Percentiles rank a stretch among this genome's conserved stretches.
These are phyloP conservation scores for Gastrophryne carolinensis DNA, from an alignment of 2,797 vertebrate species.

Conservation along the genomic window DNA sequence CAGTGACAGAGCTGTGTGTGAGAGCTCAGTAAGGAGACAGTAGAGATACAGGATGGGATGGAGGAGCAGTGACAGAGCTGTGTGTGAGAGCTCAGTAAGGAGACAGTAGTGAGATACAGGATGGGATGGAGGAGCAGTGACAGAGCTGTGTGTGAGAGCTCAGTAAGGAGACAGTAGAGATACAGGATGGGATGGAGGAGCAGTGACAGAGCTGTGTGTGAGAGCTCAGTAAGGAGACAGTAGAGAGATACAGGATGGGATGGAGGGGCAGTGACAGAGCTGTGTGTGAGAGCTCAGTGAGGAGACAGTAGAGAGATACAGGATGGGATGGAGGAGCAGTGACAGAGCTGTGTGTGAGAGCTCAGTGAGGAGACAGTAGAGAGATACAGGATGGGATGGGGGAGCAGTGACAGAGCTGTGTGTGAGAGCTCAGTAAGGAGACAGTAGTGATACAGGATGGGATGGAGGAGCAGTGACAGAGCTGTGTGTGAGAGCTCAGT, in stretches of 20 bases:
- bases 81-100: background rate
- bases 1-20: slow-evolving; percentile 7
- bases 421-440: too few species aligned
- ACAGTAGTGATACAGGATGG: background rate
- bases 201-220: slow-evolving; percentile 4
- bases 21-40: background rate
- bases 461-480: background rate
- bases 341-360: background rate
- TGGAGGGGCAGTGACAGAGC: background rate
- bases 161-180: background rate
- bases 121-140: slow-evolving; percentile 2
- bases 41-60: background rate
- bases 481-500: background rate
- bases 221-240: background rate
- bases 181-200: background rate
- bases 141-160: background rate
- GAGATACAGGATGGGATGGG: background rate
- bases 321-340: background rate
- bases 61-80: slow-evolving; percentile 2
- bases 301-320: too few species aligned
- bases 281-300: background rate
- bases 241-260: background rate
- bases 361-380: too few species aligned
- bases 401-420: background rate
- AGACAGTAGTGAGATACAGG: slow-evolving; percentile 14